Evolutionary conservation across 2,113 vertebrate species (phyloP), one percentile per base, ranked within the genome.

Genomic region (Ardeotis arabs): DNA sequence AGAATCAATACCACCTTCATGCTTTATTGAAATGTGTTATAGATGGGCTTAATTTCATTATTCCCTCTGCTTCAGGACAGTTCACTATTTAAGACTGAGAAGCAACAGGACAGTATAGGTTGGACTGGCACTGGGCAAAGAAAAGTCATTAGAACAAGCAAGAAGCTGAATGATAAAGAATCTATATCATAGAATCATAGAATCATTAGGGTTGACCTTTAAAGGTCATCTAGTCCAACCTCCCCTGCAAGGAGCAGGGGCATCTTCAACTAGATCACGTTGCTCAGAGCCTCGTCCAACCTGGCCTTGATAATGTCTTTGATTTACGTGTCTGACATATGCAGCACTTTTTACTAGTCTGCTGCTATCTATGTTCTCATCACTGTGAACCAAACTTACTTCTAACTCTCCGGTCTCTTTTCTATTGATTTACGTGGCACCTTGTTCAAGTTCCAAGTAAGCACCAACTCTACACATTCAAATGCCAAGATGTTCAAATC

Each of bases 1-100:
- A 96, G 95, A 96, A 94, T 89, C 87, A 94, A 96, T 93, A 87
- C 74, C 49, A 73, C 90, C 68, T 86, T 95, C 88, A 90, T 92
- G 35, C 85, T 90, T 96, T 93, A 96, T 95, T 93, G 94, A 94
- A 96, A 82, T 31, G 25, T 79, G 22, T 82, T 95, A 86, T 86
- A 81, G 86, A 93, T 95, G 69, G 39, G 10, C 64, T 97, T 73
- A 84, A 92, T 93, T 79, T 93, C 62, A 72, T 84, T 87, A 87
- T 62, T 94, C 58, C 31, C 49, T 91, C 77, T 3, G 7, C 64
- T 89, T 90, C 80, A 58, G 64, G 58, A 90, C 45, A 62, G 33
- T 45, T 93, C 75, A 52, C 55, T 74, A 3, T 63, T 74, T 85
- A 74, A 76, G 53, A 53, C 39, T 20, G 28, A 74, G 64, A 90